Percentiles rank a stretch among this genome's conserved stretches.
phyloP scores from a whole-genome alignment of 2,797 vertebrate genomes.

The Setipinna tenuifilis region DNA sequence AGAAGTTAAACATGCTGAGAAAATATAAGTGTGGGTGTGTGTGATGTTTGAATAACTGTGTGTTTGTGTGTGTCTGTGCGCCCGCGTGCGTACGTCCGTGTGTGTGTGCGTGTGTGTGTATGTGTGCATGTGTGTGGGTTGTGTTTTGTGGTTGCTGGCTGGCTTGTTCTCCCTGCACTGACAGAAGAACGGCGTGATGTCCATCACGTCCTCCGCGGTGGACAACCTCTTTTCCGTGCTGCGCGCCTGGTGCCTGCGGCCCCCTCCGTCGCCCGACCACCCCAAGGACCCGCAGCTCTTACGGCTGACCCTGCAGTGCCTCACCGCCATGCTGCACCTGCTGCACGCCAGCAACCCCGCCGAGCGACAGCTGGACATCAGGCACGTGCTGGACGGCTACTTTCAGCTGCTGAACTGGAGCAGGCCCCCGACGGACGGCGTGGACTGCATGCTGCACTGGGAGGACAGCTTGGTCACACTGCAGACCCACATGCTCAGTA shows the following conservation, averaged over 20 bases:
- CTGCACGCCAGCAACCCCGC: constrained; percentile 84
- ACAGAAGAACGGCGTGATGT: constrained; percentile 87
- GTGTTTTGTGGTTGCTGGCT: background rate
- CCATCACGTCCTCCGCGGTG: constrained; percentile 78
- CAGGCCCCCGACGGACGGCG: constrained; percentile 64
- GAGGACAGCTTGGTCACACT: constrained; percentile 82
- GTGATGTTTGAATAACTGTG: background rate
- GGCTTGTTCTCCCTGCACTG: background rate
- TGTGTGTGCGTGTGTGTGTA: background rate
- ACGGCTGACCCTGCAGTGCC: constrained; percentile 71
- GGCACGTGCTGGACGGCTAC: constrained; percentile 84
- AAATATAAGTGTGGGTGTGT: background rate
- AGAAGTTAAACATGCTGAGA: background rate
- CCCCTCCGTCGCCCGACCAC: constrained; percentile 19
- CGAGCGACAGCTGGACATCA: constrained; percentile 82
- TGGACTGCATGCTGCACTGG: constrained; percentile 64
- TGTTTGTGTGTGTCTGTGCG: background rate
- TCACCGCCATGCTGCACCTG: constrained; percentile 86
- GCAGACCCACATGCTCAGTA: constrained; percentile 81
- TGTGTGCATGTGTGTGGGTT: constrained; percentile 5
- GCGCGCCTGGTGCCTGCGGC: constrained; percentile 71
- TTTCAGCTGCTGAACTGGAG: constrained; percentile 91
- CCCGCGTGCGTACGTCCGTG: background rate
- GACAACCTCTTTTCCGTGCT: constrained; percentile 86
- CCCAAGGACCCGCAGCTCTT: constrained; percentile 66